Evolutionary conservation across 2,113 vertebrate genomes (phyloP).

Genomic region (Perccottus glenii): DNA sequence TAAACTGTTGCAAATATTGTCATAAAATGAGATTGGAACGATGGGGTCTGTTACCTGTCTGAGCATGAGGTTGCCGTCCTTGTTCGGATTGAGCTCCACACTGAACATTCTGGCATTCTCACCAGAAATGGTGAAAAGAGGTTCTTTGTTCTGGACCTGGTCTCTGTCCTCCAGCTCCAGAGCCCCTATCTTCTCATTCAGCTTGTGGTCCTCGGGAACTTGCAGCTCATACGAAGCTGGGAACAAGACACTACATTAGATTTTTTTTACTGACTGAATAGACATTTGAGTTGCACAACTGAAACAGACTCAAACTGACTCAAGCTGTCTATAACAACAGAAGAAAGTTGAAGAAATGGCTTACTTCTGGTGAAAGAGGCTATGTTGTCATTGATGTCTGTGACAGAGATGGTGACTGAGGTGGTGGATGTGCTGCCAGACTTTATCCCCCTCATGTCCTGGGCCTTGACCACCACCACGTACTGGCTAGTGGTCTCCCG

Average conservation of each 20-base stretch:
- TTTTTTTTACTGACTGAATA: too few relatives aligned
- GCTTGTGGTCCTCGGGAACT: constrained; percentile 83
- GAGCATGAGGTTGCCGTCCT: constrained; percentile 86
- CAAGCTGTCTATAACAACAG: too few relatives aligned
- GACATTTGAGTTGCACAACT: too few relatives aligned
- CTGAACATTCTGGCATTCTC: constrained; percentile 74
- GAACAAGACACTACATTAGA: constrained; percentile 2
- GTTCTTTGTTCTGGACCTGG: constrained; percentile 87
- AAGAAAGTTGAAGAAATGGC: constrained; percentile 15
- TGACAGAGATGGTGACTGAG: constrained; percentile 83
- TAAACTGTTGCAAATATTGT: too few relatives aligned
- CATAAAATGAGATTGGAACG: not conserved
- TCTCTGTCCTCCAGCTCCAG: constrained; percentile 86
- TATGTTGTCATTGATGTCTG: constrained; percentile 90
- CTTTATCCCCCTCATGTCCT: constrained; percentile 78
- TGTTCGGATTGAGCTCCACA: constrained; percentile 72
- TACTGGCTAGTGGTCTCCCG: constrained; percentile 84
- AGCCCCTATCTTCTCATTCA: constrained; percentile 79
- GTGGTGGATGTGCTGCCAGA: constrained; percentile 81
- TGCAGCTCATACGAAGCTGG: constrained; percentile 81
- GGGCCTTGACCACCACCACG: constrained; percentile 84
- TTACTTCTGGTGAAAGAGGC: constrained; percentile 85
- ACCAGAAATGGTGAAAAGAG: constrained; percentile 79
- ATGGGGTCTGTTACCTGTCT: constrained; percentile 79
- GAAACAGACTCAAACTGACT: too few relatives aligned